These are phyloP conservation scores for Volucella inanis DNA, from an alignment of 2,888 invertebrate species.

Conservation along the genomic window DNA sequence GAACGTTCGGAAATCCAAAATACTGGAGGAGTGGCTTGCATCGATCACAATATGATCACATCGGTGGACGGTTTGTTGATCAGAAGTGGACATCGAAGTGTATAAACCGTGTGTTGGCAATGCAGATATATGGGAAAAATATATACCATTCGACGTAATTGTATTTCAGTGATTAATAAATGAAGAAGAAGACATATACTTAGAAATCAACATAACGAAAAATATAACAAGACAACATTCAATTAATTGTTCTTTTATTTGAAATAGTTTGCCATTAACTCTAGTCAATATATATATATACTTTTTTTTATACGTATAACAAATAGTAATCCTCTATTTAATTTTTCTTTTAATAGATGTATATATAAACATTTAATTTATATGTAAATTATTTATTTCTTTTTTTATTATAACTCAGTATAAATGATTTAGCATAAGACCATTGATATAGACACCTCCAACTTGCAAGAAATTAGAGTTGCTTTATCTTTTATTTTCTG, in stretches of 20 bases:
- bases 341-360: slow-evolving; percentile 13
- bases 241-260: slow-evolving; percentile 52
- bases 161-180: too few relatives aligned
- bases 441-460: slow-evolving; percentile 43
- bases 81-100: too few relatives aligned
- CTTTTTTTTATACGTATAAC: slow-evolving; percentile 45
- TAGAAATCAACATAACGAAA: not conserved
- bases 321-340: slow-evolving; percentile 33
- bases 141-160: too few relatives aligned
- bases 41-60: too few relatives aligned
- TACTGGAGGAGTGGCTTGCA: too few relatives aligned
- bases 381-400: not conserved
- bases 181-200: too few relatives aligned
- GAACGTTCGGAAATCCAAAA: too few relatives aligned
- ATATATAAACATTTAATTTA: slow-evolving; percentile 12
- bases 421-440: slow-evolving; percentile 30
- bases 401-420: slow-evolving; percentile 26
- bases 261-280: slow-evolving; percentile 47
- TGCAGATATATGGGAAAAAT: too few relatives aligned
- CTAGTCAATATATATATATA: slow-evolving; percentile 48
- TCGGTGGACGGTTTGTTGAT: too few relatives aligned
- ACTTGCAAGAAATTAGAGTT: slow-evolving; percentile 8
- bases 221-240: slow-evolving; percentile 3
- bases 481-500: slow-evolving; percentile 1
- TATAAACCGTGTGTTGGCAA: too few relatives aligned